Percentiles rank a stretch among this genome's conserved stretches.
These are phyloP conservation scores for Hirtodrosophila trivittata DNA, from an alignment of 2,888 invertebrate genomes.

Conservation along the genomic window DNA sequence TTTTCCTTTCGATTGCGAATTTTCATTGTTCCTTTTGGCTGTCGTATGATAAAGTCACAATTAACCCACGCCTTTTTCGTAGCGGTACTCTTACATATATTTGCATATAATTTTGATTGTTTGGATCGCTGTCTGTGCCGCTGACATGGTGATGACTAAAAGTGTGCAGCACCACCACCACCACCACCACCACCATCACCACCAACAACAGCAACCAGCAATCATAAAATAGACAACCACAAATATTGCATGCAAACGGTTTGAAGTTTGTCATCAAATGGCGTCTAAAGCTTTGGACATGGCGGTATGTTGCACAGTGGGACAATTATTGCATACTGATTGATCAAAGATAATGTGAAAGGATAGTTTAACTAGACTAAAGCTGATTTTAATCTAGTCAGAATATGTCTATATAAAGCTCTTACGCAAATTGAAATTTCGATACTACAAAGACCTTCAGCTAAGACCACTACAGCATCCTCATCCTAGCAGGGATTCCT, in stretches of 20 bases:
- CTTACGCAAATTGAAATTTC: no score
- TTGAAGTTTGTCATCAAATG: constrained; percentile 80
- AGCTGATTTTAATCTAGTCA: no score
- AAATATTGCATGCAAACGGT: constrained; percentile 74
- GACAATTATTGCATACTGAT: background rate
- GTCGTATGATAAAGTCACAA: constrained; percentile 79
- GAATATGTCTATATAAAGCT: no score
- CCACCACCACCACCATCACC: constrained; percentile 29
- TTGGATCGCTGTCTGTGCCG: constrained; percentile 57
- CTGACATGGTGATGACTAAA: constrained; percentile 77
- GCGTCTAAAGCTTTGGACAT: constrained; percentile 52
- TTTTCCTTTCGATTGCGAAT: constrained; percentile 78
- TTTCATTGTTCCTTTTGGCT: constrained; percentile 58
- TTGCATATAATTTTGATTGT: constrained; percentile 81
- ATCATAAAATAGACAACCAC: constrained; percentile 53
- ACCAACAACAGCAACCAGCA: constrained; percentile 58
- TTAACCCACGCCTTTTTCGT: constrained; percentile 82
- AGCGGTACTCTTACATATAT: constrained; percentile 81
- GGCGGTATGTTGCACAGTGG: constrained; percentile 43
- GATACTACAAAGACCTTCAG: no score
- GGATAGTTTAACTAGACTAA: no score
- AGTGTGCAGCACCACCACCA: constrained; percentile 61
- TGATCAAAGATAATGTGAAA: background rate
- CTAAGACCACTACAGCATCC: no score
- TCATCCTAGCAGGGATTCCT: no score